Evolutionary conservation across 2,888 invertebrate genomes (phyloP), one percentile per base, ranked within the genome.

Genomic region (Heteromurus nitidus): DNA sequence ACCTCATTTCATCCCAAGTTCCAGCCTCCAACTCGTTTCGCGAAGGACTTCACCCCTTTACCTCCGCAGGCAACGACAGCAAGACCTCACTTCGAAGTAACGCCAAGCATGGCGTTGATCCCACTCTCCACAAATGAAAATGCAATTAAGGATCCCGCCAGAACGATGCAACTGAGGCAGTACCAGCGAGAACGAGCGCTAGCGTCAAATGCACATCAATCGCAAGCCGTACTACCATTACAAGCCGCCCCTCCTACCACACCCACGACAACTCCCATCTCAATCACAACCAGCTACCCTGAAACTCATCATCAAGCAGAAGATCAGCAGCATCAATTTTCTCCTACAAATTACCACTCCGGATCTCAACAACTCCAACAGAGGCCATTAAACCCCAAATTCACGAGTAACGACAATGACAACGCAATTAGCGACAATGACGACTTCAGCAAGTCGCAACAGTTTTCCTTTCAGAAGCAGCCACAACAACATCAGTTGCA

Each of bases 91-190:
- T 80, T 86, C 28, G 82, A 84, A 20, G 84, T 86, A 0, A 87
- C 87, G 0, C 87, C 87, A 5, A 83, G 83, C 26, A 85, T 82
- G 77, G 77, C 82, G 1, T 73, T 87, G 82, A 84, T 86, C 44
- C 85, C 84, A n/a, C 62, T 87, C 1, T 84, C 86, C 9, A 87
- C 87, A 9, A 84, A 84, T 28, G 87, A 87, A 67, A 87, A 87
- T 72, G 87, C 87, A 20, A 87, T 87, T 36, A 84, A 74, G 30
- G 82, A 82, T 20, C 84, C 85, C 16, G 72, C 84, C 16, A 76
- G 83, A 42, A 80, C 76, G 18, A 36, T 65, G 11, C 81, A 83
- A 20, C 58, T 85, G n/a, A 60, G 81, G 26, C 73, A 69, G 28
- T 79, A 75, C 44, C 74, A 82, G 44, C 67, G 69, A 58, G 74